phyloP scores from a whole-genome alignment of 2,888 invertebrate species.

The Junonia oenone region DNA sequence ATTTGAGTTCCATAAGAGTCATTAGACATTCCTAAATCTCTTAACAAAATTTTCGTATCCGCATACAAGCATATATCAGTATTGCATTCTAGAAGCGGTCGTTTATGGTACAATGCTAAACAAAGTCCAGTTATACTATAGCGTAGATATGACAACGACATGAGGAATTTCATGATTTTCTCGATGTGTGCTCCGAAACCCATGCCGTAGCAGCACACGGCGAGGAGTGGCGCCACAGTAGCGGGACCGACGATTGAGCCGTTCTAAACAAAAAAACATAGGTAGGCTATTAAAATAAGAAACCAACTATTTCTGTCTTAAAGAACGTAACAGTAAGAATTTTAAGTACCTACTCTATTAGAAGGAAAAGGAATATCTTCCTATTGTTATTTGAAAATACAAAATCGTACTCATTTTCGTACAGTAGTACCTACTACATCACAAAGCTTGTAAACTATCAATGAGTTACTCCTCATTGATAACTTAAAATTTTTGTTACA shows the following conservation, averaged over 20 bases:
- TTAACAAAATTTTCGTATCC: conserved; percentile 79
- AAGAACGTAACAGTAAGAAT: no score
- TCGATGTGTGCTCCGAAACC: conserved; percentile 79
- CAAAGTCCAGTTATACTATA: conserved; percentile 83
- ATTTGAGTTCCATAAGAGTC: conserved; percentile 77
- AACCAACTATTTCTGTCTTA: no score
- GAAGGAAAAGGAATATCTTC: no score
- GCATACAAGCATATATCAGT: conserved; percentile 78
- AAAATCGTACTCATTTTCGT: no score
- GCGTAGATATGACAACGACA: conserved; percentile 82
- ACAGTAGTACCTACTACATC: no score
- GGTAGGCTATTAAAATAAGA: no score
- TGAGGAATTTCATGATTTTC: conserved; percentile 72
- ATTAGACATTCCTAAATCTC: conserved; percentile 81
- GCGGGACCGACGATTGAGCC: conserved; percentile 81
- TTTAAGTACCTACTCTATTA: no score
- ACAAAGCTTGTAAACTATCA: no score
- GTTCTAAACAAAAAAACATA: conserved; percentile 79
- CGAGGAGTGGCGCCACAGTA: conserved; percentile 75
- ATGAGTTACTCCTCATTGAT: no score
- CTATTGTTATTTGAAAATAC: no score
- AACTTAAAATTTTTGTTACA: no score
- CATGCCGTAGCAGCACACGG: conserved; percentile 81
- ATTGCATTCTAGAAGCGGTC: conserved; percentile 81
- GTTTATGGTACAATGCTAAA: conserved; percentile 79